Evolutionary conservation across 2,113 vertebrate species (phyloP).

Genomic region (Urocynchramus pylzowi): DNA sequence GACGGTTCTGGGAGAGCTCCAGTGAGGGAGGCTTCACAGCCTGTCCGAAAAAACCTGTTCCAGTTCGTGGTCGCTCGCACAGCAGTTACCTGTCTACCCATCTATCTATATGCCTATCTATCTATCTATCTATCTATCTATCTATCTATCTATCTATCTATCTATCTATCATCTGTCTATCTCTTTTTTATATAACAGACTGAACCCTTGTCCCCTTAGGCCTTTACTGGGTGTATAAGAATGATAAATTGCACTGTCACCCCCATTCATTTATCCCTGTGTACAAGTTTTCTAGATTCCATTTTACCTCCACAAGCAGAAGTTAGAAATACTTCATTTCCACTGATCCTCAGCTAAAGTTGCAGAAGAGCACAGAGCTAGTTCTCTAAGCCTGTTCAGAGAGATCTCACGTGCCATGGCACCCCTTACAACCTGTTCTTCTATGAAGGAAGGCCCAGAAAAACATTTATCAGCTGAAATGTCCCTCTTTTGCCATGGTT

Average conservation of each 20-base stretch:
- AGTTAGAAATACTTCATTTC: neutral
- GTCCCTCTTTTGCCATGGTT: neutral
- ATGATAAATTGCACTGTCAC: neutral
- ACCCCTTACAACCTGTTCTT: neutral
- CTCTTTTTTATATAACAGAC: neutral
- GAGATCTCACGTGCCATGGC: neutral
- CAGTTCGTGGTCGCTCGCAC: fast-evolving
- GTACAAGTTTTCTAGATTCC: neutral
- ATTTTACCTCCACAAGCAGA: neutral
- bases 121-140: too few relatives aligned
- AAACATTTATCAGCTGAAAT: neutral
- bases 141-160: neutral
- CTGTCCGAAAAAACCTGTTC: neutral
- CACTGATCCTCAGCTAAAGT: neutral
- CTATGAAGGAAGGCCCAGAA: neutral
- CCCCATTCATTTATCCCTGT: neutral
- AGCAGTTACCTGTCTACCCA: neutral
- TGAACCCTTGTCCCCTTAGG: neutral
- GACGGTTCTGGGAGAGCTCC: neutral
- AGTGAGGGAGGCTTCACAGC: neutral
- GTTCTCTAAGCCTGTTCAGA: neutral
- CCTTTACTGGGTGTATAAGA: neutral
- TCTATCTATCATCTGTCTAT: neutral
- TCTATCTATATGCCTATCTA: neutral
- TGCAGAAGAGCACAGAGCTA: neutral